phyloP scores from a whole-genome alignment of 2,888 invertebrate genomes.

The Heterodera filipjevi region DNA sequence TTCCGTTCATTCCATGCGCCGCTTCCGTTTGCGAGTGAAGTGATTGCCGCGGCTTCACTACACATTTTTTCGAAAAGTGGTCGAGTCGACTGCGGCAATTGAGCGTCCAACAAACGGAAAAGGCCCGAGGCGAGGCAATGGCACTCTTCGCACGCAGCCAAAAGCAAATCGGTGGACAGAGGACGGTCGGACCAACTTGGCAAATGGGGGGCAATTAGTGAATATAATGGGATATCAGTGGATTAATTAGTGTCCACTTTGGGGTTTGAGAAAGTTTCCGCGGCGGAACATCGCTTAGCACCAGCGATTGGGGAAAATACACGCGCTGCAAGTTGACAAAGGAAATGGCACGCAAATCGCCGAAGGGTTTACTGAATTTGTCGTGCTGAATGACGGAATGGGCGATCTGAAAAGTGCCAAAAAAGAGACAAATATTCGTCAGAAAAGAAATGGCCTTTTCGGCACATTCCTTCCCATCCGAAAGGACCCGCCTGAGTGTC shows the following conservation, averaged over 20 bases:
- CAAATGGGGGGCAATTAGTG: conserved; percentile 16
- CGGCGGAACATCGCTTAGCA: conserved; percentile 86
- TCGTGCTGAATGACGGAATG: conserved; percentile 88
- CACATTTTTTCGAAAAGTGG: conserved; percentile 60
- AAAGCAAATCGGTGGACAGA: conserved; percentile 57
- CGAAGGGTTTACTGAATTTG: conserved; percentile 85
- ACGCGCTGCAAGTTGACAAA: conserved; percentile 77
- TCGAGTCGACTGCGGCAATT: conserved; percentile 55
- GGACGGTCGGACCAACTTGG: conserved; percentile 63
- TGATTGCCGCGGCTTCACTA: conserved; percentile 26
- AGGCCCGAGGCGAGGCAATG: conserved; percentile 59
- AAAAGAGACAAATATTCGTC: background rate
- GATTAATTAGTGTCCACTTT: conserved; percentile 43
- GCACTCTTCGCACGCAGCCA: conserved; percentile 59
- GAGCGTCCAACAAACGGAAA: conserved; percentile 56
- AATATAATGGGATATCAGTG: background rate
- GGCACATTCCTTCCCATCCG: background rate
- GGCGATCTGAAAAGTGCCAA: conserved; percentile 73
- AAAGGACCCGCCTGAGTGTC: conserved; percentile 60
- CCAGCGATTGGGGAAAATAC: conserved; percentile 74
- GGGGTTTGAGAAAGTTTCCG: conserved; percentile 70
- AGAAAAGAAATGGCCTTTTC: too few species aligned
- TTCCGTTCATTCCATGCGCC: conserved; percentile 4
- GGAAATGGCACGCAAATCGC: conserved; percentile 90
- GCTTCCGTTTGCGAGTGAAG: background rate